These are phyloP conservation scores for Triplophysa siluroides DNA, from an alignment of 2,113 vertebrate genomes.

Conservation along the genomic window DNA sequence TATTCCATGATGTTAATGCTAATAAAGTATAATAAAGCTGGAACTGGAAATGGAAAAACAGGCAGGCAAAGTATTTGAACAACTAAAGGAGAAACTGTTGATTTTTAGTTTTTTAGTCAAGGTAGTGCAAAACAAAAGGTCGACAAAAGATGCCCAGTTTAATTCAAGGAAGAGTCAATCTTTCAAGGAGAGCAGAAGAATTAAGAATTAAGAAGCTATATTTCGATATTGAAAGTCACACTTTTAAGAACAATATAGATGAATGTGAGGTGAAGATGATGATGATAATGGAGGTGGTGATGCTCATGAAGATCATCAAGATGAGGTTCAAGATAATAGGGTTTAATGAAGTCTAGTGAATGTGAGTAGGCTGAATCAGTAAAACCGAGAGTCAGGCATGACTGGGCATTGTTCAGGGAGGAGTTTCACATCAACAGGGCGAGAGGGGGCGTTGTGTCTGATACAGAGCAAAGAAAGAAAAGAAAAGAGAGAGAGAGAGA, in stretches of 20 bases:
- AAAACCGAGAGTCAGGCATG: conserved; percentile 75
- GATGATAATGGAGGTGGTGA: conserved; percentile 3
- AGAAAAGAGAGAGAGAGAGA: background rate
- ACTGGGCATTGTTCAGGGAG: conserved; percentile 64
- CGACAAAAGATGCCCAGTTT: background rate
- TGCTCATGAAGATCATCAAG: conserved; percentile 20
- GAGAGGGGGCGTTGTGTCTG: conserved; percentile 48
- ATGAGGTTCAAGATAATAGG: conserved; percentile 37
- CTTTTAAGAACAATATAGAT: background rate
- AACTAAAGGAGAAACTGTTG: background rate
- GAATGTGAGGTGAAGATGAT: background rate
- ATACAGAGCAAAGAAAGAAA: background rate
- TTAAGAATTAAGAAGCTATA: background rate
- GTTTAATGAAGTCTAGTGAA: conserved; percentile 48
- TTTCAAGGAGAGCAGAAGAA: background rate
- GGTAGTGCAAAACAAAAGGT: no score
- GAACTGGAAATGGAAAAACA: background rate
- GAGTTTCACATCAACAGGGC: conserved; percentile 67
- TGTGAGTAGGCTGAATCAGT: conserved; percentile 64
- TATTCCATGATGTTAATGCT: no score
- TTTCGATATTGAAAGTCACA: conserved; percentile 23
- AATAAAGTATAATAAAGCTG: background rate
- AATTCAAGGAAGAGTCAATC: background rate
- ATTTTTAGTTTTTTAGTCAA: background rate
- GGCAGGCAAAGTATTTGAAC: background rate